Base-by-base conservation (phyloP, 92 coral and sea anemone genomes). In the Epizoanthus rinbou region DNA sequence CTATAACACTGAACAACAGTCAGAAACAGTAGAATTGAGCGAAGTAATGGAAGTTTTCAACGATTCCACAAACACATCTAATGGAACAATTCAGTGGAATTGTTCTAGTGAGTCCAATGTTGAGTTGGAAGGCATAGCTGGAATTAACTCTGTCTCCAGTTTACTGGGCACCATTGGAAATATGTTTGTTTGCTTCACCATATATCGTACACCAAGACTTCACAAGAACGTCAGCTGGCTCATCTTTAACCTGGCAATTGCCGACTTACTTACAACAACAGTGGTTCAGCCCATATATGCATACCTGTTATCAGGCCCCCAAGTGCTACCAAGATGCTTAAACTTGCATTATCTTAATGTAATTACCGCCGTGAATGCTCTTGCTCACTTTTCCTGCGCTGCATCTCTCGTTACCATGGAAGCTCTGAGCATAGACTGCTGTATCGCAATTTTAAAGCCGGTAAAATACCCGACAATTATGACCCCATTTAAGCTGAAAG, bases 351-450 rank as follows among this genome's bases (percentile, higher is more conserved):
- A 50, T 37, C 50, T 43, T 43, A 43, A 43, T 8, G 50, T 43
- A 43, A 43, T 43, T 43, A 43, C 50, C 5, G n/a, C 70, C 35
- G 14, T n/a, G 18, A 65, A 28, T 24, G 47, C 39, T 18, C 18
- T 67, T 28, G 72, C n/a, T 15, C 18, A 68, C n/a, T 69, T 66
- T 33, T 22, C 75, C 7, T 67, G 79, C 23, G 69, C 76, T 2
- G 60, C 75, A 52, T 82, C 79, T 5, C 53, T 82, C 8, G 39
- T 69, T 41, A 52, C 50, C 41, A 73, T 82, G 62, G 78, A 14
- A 1, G 57, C 71, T 24, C 47, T 82, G 79, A 82, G 85, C 31
- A 6, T 82, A 11, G 85, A 82, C 24, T 74, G 85, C 37, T 82
- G 78, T 45, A 11, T 82, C 8, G 85, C 78, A 39, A 82, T 69